A percentile compares a stretch with the other conserved stretches of the same genome.
phyloP scores from a whole-genome alignment of 2,888 invertebrate genomes.

The Idaea straminata region DNA sequence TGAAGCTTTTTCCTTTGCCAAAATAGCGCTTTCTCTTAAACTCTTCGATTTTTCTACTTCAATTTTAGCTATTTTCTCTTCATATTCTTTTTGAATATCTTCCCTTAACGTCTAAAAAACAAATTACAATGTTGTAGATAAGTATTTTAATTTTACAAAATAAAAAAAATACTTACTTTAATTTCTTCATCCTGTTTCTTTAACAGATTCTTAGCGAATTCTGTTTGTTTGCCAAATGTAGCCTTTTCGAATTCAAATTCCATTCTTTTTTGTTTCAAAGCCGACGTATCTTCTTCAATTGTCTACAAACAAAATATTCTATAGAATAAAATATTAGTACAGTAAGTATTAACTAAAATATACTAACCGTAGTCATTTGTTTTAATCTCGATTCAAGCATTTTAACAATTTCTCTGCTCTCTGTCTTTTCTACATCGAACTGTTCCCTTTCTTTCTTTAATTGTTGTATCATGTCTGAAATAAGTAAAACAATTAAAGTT shows the following conservation, averaged over 20 bases:
- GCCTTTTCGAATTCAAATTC: constrained; percentile 81
- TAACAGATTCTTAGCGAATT: constrained; percentile 77
- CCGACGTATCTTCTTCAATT: constrained; percentile 67
- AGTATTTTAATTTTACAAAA: constrained; percentile 2
- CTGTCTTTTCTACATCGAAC: constrained; percentile 78
- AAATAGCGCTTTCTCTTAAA: constrained; percentile 52
- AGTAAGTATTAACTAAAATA: constrained; percentile 15
- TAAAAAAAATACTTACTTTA: constrained; percentile 57
- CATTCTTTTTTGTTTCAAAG: constrained; percentile 80
- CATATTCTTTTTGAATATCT: constrained; percentile 66
- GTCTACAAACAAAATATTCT: constrained; percentile 43
- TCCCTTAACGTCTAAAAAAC: constrained; percentile 57
- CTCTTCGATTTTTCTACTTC: constrained; percentile 63
- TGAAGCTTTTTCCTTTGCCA: constrained; percentile 63
- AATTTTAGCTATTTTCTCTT: constrained; percentile 62
- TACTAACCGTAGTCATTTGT: constrained; percentile 77
- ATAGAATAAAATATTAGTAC: background rate
- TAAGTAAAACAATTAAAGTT: constrained; percentile 1
- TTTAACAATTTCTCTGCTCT: constrained; percentile 74
- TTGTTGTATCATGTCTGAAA: constrained; percentile 77
- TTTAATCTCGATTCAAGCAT: constrained; percentile 79
- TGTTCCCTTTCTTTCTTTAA: constrained; percentile 78
- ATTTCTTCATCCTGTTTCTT: constrained; percentile 82
- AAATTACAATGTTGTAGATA: constrained; percentile 2
- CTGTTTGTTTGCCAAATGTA: constrained; percentile 81